These are phyloP conservation scores for Drosophila grimshawi DNA, from an alignment of 1,140 invertebrate species.

Conservation along the genomic window DNA sequence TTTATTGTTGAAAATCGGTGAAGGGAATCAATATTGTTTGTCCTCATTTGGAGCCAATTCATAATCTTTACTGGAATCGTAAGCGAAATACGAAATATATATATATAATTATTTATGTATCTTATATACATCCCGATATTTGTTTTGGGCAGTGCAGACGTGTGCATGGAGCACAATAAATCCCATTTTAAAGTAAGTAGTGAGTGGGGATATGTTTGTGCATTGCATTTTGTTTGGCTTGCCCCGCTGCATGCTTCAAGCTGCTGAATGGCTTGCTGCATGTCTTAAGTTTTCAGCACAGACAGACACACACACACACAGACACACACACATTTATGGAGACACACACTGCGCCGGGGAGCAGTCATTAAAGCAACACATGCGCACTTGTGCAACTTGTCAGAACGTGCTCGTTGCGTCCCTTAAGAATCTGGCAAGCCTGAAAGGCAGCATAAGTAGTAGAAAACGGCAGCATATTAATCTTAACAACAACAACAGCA, in stretches of 20 bases:
- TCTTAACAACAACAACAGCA: constrained; percentile 69
- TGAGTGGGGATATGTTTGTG: constrained; percentile 53
- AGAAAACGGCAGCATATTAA: constrained; percentile 79
- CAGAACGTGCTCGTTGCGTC: constrained; percentile 52
- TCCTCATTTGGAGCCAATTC: no score
- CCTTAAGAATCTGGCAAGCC: constrained; percentile 48
- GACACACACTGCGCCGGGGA: constrained; percentile 13
- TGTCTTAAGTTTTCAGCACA: constrained; percentile 76
- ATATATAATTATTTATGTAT: background rate
- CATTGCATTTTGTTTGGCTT: constrained; percentile 59
- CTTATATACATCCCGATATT: background rate
- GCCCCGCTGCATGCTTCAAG: constrained; percentile 35
- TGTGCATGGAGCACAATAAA: constrained; percentile 65
- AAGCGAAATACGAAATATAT: background rate
- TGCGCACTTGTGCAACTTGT: constrained; percentile 22
- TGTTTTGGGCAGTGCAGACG: background rate
- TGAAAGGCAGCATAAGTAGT: constrained; percentile 80
- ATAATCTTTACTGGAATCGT: no score
- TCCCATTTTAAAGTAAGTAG: constrained; percentile 67
- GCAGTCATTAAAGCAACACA: constrained; percentile 59
- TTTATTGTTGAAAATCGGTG: no score
- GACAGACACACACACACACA: constrained; percentile 34
- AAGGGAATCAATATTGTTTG: no score
- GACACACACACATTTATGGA: constrained; percentile 21
- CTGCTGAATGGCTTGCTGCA: constrained; percentile 54